phyloP scores from a whole-genome alignment of 2,888 invertebrate species.

The Metopia argyrocephala region DNA sequence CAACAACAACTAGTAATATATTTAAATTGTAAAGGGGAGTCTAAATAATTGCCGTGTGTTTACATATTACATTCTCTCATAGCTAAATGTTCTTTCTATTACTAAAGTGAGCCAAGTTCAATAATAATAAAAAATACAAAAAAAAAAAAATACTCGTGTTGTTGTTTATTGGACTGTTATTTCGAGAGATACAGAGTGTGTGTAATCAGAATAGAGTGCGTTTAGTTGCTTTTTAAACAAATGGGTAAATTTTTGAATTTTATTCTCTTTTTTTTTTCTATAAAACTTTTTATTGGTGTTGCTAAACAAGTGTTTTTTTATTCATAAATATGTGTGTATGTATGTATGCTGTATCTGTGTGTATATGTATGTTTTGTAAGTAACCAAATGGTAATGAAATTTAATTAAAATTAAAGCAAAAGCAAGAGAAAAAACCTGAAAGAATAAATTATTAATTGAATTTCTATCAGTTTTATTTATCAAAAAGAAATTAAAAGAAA shows the following conservation, averaged over 20 bases:
- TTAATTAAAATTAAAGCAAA: conserved; percentile 39
- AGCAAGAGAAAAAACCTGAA: neutral
- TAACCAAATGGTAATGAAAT: conserved; percentile 55
- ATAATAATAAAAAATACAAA: conserved; percentile 17
- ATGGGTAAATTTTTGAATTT: conserved; percentile 54
- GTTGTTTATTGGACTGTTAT: conserved; percentile 6
- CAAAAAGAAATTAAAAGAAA: conserved; percentile 26
- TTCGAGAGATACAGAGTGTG: neutral
- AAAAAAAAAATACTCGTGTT: neutral
- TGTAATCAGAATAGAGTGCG: neutral
- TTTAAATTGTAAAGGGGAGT: conserved; percentile 4
- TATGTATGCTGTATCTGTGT: conserved; percentile 14
- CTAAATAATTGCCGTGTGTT: conserved; percentile 1
- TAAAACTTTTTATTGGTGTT: neutral
- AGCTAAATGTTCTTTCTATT: conserved; percentile 2
- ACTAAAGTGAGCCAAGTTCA: conserved; percentile 63
- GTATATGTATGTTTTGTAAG: conserved; percentile 26
- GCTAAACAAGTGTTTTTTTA: conserved; percentile 7
- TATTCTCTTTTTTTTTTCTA: conserved; percentile 22
- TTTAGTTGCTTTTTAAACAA: conserved; percentile 35
- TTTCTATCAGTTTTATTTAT: conserved; percentile 43
- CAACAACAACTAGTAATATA: neutral
- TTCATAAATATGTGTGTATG: neutral
- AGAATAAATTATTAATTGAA: conserved; percentile 44
- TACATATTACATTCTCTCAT: neutral